A percentile compares a stretch with the other conserved stretches of the same genome.
Conservation (phyloP, 2,888 invertebrate genomes). For the Eupithecia pulchellata region DNA sequence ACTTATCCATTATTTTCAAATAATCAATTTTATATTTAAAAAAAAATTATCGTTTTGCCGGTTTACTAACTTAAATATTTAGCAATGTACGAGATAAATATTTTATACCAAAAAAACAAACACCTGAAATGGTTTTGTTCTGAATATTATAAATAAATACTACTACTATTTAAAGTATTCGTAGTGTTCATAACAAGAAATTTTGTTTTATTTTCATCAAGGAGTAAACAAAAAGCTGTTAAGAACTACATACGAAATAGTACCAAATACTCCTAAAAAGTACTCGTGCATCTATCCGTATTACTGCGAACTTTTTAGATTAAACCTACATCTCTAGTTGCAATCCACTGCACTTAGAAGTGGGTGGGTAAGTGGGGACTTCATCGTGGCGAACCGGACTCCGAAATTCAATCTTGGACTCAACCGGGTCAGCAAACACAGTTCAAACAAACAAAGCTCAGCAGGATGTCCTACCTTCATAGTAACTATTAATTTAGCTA, state of each 20-base stretch:
- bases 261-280: not conserved
- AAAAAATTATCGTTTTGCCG: too few relatives aligned
- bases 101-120: not conserved
- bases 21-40: too few relatives aligned
- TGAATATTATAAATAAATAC: not conserved
- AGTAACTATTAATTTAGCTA: conserved; percentile 21
- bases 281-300: not conserved
- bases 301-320: not conserved
- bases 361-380: conserved; percentile 1
- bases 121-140: not conserved
- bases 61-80: not conserved
- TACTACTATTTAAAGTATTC: too few relatives aligned
- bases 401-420: conserved; percentile 53
- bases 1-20: too few relatives aligned
- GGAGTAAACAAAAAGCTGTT: not conserved
- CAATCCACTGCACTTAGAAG: not conserved
- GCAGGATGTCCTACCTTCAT: conserved; percentile 40
- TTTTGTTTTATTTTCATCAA: not conserved
- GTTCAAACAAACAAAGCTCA: conserved; percentile 43
- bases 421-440: conserved; percentile 49
- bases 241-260: not conserved
- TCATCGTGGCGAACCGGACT: not conserved
- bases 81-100: not conserved
- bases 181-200: not conserved
- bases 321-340: not conserved